Conservation (phyloP, 92 coral and sea anemone species). For the Metridium senile region DNA sequence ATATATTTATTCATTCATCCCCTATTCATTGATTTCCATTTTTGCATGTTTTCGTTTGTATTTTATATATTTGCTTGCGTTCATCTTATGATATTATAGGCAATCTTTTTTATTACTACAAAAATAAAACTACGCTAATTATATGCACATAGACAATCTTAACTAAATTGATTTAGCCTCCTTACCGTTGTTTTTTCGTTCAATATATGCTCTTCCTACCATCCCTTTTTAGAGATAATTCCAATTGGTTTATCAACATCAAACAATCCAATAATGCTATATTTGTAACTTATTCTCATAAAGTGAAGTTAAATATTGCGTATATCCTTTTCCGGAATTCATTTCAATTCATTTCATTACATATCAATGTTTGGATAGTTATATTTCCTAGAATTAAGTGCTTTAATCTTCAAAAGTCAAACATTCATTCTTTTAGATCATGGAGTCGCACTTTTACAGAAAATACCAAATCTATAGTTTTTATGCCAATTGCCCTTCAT, state of each 20-base stretch:
- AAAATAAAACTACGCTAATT: background rate
- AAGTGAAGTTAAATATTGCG: background rate
- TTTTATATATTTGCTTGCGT: too few relatives aligned
- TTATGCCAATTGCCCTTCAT: too few relatives aligned
- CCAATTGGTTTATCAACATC: background rate
- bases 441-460: too few relatives aligned
- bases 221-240: too few relatives aligned
- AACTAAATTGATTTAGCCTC: background rate
- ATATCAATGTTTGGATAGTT: background rate
- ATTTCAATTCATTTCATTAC: too few relatives aligned
- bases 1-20: background rate
- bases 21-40: too few relatives aligned
- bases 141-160: background rate
- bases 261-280: background rate
- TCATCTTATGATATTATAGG: too few relatives aligned
- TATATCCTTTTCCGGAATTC: background rate
- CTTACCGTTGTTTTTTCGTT: too few relatives aligned
- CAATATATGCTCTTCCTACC: too few relatives aligned
- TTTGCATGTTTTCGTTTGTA: background rate
- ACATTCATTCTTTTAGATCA: too few relatives aligned
- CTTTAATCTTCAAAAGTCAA: background rate
- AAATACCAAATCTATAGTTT: too few relatives aligned
- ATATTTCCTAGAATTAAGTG: background rate
- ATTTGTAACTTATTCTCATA: background rate
- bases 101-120: background rate